Percentiles rank a stretch among this genome's conserved stretches.
Conservation (phyloP, 2,888 invertebrate species). For the Drosophila paranaensis region DNA sequence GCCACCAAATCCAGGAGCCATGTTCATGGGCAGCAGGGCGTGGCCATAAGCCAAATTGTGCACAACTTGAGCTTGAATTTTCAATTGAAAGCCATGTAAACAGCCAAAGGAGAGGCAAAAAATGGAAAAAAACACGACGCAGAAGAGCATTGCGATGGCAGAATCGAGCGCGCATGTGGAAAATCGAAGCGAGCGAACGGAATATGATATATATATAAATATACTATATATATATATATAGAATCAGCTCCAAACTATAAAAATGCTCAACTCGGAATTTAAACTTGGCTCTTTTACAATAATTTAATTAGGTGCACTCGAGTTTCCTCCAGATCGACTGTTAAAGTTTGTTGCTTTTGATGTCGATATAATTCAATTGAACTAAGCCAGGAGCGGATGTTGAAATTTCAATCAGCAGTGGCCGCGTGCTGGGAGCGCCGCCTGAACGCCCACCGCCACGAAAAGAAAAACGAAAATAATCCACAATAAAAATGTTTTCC, state of each 20-base stretch:
- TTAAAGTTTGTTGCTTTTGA: constrained; percentile 34
- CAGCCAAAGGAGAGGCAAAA: constrained; percentile 28
- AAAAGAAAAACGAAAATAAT: constrained; percentile 73
- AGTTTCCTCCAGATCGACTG: constrained; percentile 25
- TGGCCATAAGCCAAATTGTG: constrained; percentile 62
- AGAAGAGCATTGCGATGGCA: constrained; percentile 1
- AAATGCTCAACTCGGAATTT: neutral
- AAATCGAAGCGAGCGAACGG: constrained; percentile 43
- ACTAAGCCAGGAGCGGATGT: constrained; percentile 48
- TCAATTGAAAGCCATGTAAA: constrained; percentile 53
- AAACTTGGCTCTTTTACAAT: neutral
- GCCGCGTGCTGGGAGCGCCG: neutral
- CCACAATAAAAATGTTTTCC: constrained; percentile 81
- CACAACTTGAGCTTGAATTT: constrained; percentile 64
- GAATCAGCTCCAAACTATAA: neutral
- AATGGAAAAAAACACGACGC: neutral
- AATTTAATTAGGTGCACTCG: constrained; percentile 62
- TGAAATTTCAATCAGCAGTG: constrained; percentile 69
- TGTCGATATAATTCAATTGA: constrained; percentile 61
- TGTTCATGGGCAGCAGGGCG: constrained; percentile 25
- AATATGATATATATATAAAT: neutral
- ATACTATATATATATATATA: neutral
- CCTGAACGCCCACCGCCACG: neutral
- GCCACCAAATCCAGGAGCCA: constrained; percentile 51
- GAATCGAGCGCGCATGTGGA: constrained; percentile 52